Conservation (phyloP, 1,140 invertebrate genomes). For the Lordiphosa clarofinis region DNA sequence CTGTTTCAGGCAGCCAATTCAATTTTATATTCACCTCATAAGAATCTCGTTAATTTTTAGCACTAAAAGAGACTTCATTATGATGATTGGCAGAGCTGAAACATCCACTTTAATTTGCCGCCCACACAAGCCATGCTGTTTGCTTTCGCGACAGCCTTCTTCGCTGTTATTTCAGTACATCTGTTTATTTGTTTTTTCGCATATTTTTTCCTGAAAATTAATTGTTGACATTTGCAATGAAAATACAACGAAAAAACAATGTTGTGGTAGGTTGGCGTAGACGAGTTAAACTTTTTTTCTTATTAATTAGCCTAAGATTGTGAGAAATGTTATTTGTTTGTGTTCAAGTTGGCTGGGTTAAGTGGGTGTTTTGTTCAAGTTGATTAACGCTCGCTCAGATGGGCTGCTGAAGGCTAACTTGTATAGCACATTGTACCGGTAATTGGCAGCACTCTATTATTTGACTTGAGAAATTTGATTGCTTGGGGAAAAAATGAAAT, state of each 20-base stretch:
- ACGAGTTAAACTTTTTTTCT: slow-evolving; percentile 21
- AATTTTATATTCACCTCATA: slow-evolving; percentile 26
- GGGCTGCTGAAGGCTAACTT: not conserved
- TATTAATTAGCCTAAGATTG: slow-evolving; percentile 40
- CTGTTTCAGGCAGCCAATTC: not conserved
- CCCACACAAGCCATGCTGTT: slow-evolving; percentile 5
- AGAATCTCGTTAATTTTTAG: slow-evolving; percentile 26
- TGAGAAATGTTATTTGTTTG: slow-evolving; percentile 37
- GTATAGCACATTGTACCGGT: no score
- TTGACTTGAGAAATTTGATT: no score
- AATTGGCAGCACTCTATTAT: no score
- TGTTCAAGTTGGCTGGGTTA: slow-evolving; percentile 26
- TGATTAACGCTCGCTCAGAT: slow-evolving; percentile 13
- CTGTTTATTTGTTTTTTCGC: slow-evolving; percentile 44
- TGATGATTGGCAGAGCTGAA: not conserved
- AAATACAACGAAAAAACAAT: slow-evolving; percentile 20
- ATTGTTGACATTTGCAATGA: slow-evolving; percentile 50
- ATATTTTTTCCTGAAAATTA: slow-evolving; percentile 48
- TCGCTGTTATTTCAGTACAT: not conserved
- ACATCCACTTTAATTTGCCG: not conserved
- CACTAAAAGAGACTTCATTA: slow-evolving; percentile 7
- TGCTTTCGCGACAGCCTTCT: slow-evolving; percentile 17
- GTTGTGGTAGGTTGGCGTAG: slow-evolving; percentile 24
- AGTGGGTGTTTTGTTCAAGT: slow-evolving; percentile 28
- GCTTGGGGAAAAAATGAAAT: no score